A percentile compares a stretch with the other conserved stretches of the same genome.
Conservation (phyloP, 2,888 invertebrate species). For the Allygus modestus region DNA sequence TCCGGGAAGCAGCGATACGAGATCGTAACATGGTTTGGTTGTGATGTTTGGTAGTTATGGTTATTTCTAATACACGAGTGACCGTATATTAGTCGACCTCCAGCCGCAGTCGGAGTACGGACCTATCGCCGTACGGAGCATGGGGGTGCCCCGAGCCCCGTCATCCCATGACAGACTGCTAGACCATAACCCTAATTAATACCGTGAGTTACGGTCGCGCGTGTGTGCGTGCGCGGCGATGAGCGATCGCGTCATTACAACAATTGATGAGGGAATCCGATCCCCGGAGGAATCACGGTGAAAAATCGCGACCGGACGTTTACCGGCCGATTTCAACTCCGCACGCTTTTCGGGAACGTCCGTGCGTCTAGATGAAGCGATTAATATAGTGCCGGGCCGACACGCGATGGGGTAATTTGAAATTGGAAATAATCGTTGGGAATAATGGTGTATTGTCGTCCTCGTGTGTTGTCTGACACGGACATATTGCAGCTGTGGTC, state of each 20-base stretch:
- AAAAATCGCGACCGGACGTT: conserved; percentile 46
- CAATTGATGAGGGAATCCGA: conserved; percentile 54
- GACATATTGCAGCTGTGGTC: not conserved
- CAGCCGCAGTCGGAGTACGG: no score
- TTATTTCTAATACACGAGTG: no score
- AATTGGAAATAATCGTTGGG: conserved; percentile 15
- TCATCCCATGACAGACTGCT: no score
- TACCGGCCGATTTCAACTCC: conserved; percentile 7
- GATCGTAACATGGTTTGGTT: no score
- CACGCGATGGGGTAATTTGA: conserved; percentile 7
- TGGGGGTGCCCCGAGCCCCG: not conserved
- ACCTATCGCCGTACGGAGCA: no score
- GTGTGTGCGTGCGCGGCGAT: conserved; percentile 21
- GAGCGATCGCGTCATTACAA: conserved; percentile 45
- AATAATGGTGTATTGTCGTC: conserved; percentile 16
- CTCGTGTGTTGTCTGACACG: conserved; percentile 8
- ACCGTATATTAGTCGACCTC: no score
- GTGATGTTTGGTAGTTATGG: no score
- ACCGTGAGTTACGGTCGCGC: conserved; percentile 6
- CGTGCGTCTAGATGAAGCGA: conserved; percentile 13
- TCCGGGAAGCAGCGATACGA: no score
- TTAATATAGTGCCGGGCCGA: not conserved
- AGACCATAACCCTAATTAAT: conserved; percentile 23
- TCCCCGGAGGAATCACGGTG: conserved; percentile 52
- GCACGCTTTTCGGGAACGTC: conserved; percentile 15